A percentile compares a stretch with the other conserved stretches of the same genome.
Evolutionary conservation across 2,797 vertebrate species (phyloP).

Genomic region (Lacerta bilineata): DNA sequence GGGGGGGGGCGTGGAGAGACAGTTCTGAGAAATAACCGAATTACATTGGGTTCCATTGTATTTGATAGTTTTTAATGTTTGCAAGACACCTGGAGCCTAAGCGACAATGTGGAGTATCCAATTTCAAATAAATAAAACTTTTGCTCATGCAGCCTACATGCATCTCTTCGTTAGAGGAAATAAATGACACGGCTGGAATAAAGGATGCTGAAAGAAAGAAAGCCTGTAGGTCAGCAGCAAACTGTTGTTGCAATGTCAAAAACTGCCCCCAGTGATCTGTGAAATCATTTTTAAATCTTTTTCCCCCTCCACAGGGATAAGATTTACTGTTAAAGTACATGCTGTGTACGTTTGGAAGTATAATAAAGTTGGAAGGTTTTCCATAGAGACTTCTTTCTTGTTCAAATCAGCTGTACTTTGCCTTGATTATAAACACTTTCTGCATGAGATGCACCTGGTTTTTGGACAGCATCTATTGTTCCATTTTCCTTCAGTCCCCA

Average conservation of each 20-base stretch:
- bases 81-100: not conserved
- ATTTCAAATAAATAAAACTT: slow-evolving; percentile 12
- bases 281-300: slow-evolving; percentile 60
- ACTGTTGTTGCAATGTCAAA: slow-evolving; percentile 61
- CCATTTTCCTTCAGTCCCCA: slow-evolving; percentile 64
- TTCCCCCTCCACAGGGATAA: slow-evolving; percentile 46
- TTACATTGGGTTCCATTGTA: not conserved
- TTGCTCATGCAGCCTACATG: slow-evolving; percentile 29
- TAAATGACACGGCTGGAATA: slow-evolving; percentile 41
- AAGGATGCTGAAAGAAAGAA: slow-evolving; percentile 45
- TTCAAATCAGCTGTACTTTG: slow-evolving; percentile 66
- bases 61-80: slow-evolving; percentile 3
- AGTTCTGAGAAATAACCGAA: slow-evolving; percentile 42
- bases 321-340: slow-evolving; percentile 19
- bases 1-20: slow-evolving; percentile 26
- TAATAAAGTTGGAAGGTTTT: slow-evolving; percentile 59
- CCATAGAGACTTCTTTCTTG: slow-evolving; percentile 58
- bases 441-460: slow-evolving; percentile 64
- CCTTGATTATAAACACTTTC: slow-evolving; percentile 64
- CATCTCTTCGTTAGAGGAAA: not conserved
- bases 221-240: slow-evolving; percentile 68
- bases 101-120: not conserved
- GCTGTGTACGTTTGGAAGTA: slow-evolving; percentile 18
- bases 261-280: slow-evolving; percentile 62
- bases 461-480: slow-evolving; percentile 60